Conservation (phyloP, 2,797 vertebrate species). For the Gouania willdenowi region DNA sequence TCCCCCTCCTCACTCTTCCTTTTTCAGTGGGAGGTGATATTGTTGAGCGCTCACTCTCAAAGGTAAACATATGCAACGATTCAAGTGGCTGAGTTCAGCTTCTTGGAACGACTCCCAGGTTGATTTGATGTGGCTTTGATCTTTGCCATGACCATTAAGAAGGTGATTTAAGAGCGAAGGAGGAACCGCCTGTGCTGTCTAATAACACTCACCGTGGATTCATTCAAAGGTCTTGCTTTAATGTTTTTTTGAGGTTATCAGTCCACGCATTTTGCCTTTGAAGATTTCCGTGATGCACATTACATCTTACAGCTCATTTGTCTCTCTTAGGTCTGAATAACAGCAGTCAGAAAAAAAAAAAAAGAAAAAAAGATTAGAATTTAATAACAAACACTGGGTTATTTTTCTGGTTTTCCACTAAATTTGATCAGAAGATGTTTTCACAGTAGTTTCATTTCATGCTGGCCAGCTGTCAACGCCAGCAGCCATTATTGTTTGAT, state of each 20-base stretch:
- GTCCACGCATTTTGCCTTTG: conserved; percentile 11
- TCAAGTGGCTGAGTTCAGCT: conserved; percentile 22
- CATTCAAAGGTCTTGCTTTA: neutral
- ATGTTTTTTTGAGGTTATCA: conserved; percentile 14
- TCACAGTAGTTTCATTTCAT: conserved; percentile 4
- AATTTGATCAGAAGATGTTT: no score
- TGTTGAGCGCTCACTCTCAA: conserved; percentile 12
- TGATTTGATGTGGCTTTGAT: conserved; percentile 19
- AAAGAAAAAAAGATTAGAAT: conserved; percentile 2
- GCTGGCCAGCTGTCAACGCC: conserved; percentile 6
- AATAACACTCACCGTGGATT: no score
- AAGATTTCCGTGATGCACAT: neutral
- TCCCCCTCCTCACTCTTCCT: conserved; percentile 14
- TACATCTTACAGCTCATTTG: conserved; percentile 1
- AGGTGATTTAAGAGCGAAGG: conserved; percentile 39
- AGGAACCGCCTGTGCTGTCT: neutral
- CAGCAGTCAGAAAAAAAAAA: neutral
- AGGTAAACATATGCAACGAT: no score
- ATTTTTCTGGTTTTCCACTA: neutral
- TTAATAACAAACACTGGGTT: conserved; percentile 1
- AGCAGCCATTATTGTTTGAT: conserved; percentile 17
- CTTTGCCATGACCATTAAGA: conserved; percentile 19
- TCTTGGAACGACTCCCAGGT: conserved; percentile 17
- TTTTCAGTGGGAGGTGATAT: conserved; percentile 25
- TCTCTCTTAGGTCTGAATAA: conserved; percentile 17